Base-by-base conservation (phyloP, 1,140 invertebrate species). In the Anastatus disparis region DNA sequence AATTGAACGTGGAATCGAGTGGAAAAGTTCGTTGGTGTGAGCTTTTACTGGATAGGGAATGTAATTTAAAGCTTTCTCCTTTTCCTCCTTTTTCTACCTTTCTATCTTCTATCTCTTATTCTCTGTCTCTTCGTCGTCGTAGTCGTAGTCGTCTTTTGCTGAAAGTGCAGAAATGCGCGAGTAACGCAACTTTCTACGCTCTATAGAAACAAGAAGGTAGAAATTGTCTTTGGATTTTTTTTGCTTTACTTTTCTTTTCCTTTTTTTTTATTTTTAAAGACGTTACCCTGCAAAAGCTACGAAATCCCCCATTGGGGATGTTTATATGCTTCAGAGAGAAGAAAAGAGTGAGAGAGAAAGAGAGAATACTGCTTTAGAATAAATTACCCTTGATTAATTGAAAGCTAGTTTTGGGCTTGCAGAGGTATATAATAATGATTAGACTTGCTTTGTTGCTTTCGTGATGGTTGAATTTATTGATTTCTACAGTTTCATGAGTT, bases 1-100 rank as follows among this genome's bases (percentile, higher is more conserved):
- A 68, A 68, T 61, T 68, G 58, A 35, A 70, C 56, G 48, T 55
- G 35, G 58, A 70, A 70, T 70, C 58, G 26, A 70, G 58, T 62
- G 58, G 48, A 62, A 62, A 62, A 62, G 56, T 42, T 61, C 27
- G 31, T 56, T n/a, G 27, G 44, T 20, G n/a, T n/a, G 65, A 68
- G 55, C 56, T 59, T 50, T n/a, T 58, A 35, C 26, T 15, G 26
- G 35, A 22, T 59, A 29, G 58, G 35, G 44, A 69, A 69, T 69
- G 66, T 53, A 69, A 69, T 69, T 69, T 69, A 62, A 69, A 62
- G 66, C 31, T 61, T 31, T 10, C 15, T 22, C n/a, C 53, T 8
- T n/a, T 31, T 31, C 31, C 26, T 24, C 22, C 24, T 42, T 42
- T 24, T 24, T 15, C 58, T 17, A 26, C 20, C 15, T 22, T 3